phyloP scores from a whole-genome alignment of 2,888 invertebrate genomes.

The Hydrotaea cyrtoneurina region DNA sequence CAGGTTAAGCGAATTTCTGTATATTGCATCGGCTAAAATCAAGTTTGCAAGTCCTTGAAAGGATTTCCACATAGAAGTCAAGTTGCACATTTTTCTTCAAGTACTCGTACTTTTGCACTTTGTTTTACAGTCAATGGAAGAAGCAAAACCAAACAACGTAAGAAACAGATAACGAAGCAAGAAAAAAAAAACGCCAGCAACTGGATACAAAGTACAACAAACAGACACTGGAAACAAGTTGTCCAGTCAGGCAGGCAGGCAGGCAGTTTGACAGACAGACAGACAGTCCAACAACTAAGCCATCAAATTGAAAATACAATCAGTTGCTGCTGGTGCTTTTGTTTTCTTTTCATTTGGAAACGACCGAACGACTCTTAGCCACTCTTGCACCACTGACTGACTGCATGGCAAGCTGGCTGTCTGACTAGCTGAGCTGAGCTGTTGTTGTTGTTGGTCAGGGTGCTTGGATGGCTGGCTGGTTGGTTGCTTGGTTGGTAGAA shows the following conservation, averaged over 20 bases:
- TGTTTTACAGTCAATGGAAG: slow-evolving; percentile 5
- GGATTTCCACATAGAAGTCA: slow-evolving; percentile 58
- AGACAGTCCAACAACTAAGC: slow-evolving; percentile 62
- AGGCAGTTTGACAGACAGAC: slow-evolving; percentile 34
- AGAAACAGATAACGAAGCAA: neutral
- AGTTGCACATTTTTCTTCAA: slow-evolving; percentile 49
- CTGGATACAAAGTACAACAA: slow-evolving; percentile 22
- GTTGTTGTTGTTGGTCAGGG: neutral
- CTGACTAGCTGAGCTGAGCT: slow-evolving; percentile 35
- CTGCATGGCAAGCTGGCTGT: slow-evolving; percentile 21
- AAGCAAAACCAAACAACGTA: neutral
- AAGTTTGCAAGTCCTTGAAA: slow-evolving; percentile 63
- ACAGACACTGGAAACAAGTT: slow-evolving; percentile 47
- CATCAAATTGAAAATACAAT: slow-evolving; percentile 65
- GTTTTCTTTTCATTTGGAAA: slow-evolving; percentile 36
- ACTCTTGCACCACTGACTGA: slow-evolving; percentile 56
- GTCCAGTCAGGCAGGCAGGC: slow-evolving; percentile 3
- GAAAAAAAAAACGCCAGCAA: neutral
- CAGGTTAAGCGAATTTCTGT: too few relatives aligned
- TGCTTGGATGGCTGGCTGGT: neutral
- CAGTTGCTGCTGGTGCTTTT: slow-evolving; percentile 26
- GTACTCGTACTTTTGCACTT: slow-evolving; percentile 7
- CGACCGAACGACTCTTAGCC: slow-evolving; percentile 19
- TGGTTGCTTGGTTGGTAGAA: neutral
- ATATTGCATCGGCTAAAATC: slow-evolving; percentile 21